These are phyloP conservation scores for Harpalus rufipes DNA, from an alignment of 2,888 invertebrate species.

Conservation along the genomic window DNA sequence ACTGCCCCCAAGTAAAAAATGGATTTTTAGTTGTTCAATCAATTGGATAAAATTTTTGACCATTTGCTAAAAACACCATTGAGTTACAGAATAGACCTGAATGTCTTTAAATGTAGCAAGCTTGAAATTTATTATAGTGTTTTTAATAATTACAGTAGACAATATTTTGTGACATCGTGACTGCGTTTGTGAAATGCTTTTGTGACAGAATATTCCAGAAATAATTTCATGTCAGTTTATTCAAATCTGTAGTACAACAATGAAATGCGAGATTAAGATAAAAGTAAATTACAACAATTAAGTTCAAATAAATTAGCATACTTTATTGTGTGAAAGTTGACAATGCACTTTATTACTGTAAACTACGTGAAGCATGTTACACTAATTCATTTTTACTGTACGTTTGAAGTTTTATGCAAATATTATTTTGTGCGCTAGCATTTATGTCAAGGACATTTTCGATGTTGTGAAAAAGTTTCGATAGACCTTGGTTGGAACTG, in stretches of 20 bases:
- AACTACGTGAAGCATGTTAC: neutral
- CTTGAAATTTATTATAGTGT: neutral
- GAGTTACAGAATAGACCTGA: too few species aligned
- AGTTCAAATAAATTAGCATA: neutral
- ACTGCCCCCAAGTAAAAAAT: too few species aligned
- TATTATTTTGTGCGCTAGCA: neutral
- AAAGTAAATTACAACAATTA: constrained; percentile 4
- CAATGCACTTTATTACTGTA: neutral
- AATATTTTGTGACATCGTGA: neutral
- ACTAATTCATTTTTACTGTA: neutral
- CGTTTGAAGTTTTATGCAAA: neutral
- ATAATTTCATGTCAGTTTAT: neutral
- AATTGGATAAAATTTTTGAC: too few species aligned
- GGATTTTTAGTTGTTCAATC: too few species aligned
- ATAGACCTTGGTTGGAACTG: neutral
- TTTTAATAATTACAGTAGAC: neutral
- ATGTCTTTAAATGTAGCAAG: neutral
- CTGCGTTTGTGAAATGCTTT: neutral
- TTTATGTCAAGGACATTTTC: neutral
- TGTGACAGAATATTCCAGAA: neutral
- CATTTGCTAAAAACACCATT: too few species aligned
- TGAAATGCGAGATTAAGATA: neutral
- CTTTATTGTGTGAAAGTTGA: constrained; percentile 2
- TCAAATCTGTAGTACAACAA: neutral
- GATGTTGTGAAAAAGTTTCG: neutral